A percentile compares a stretch with the other conserved stretches of the same genome.
Conservation (phyloP, 2,888 invertebrate genomes). For the Rhingia campestris region DNA sequence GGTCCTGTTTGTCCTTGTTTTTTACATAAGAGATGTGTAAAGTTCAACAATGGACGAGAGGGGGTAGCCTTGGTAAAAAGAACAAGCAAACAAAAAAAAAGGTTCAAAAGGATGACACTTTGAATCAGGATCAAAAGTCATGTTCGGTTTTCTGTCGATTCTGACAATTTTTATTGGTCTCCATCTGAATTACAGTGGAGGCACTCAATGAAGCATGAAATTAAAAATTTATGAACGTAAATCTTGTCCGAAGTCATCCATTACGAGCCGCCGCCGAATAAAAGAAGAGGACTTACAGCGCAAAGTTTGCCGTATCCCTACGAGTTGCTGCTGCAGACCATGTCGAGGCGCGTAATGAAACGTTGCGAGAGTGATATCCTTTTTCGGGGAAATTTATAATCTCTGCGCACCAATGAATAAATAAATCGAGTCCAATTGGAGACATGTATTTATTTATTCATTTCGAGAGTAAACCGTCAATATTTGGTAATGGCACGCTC, state of each 20-base stretch:
- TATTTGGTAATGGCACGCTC: not conserved
- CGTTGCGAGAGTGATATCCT: slow-evolving; percentile 22
- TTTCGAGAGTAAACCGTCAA: slow-evolving; percentile 4
- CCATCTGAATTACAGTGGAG: slow-evolving; percentile 34
- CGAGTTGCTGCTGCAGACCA: slow-evolving; percentile 2
- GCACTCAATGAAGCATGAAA: slow-evolving; percentile 59
- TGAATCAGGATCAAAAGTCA: slow-evolving; percentile 38
- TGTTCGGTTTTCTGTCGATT: slow-evolving; percentile 18
- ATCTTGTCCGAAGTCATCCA: slow-evolving; percentile 50
- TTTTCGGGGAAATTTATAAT: slow-evolving; percentile 38
- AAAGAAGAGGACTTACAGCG: slow-evolving; percentile 1
- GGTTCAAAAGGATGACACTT: slow-evolving; percentile 41
- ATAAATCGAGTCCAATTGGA: slow-evolving; percentile 17
- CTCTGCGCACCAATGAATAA: slow-evolving; percentile 24
- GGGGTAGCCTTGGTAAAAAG: not conserved
- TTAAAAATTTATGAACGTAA: slow-evolving; percentile 58
- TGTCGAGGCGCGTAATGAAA: slow-evolving; percentile 29
- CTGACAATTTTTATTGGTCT: slow-evolving; percentile 36
- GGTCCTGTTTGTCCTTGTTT: slow-evolving; percentile 30
- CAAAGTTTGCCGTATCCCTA: slow-evolving; percentile 1
- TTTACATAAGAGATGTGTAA: slow-evolving; percentile 12
- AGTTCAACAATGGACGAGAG: slow-evolving; percentile 4
- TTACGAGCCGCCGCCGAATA: slow-evolving; percentile 20
- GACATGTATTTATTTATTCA: slow-evolving; percentile 26
- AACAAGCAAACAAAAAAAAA: slow-evolving; percentile 9